Percentiles rank a stretch among this genome's conserved stretches.
These are phyloP conservation scores for Leptatherina wallacei DNA, from an alignment of 2,797 vertebrate genomes.

Conservation along the genomic window DNA sequence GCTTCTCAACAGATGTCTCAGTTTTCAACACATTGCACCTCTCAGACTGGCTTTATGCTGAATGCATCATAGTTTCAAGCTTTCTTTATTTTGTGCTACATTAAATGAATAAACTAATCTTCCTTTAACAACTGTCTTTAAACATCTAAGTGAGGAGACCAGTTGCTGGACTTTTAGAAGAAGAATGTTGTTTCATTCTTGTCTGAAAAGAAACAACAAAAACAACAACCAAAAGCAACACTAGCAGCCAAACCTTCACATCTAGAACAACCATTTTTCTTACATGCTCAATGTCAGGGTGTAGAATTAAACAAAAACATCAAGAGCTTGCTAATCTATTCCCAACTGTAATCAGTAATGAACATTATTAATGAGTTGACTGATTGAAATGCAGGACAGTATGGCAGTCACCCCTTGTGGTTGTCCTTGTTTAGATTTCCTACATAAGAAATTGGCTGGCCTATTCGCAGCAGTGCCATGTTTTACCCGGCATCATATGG, in stretches of 20 bases:
- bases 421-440: constrained; percentile 56
- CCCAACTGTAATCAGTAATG: constrained; percentile 52
- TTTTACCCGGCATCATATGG: constrained; percentile 57
- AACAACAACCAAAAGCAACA: too few relatives aligned
- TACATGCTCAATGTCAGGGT: constrained; percentile 32
- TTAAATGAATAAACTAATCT: too few relatives aligned
- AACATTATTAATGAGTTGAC: constrained; percentile 48
- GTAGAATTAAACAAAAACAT: constrained; percentile 39
- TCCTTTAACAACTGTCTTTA: too few relatives aligned
- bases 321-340: constrained; percentile 37
- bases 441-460: constrained; percentile 44
- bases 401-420: constrained; percentile 64
- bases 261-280: constrained; percentile 41
- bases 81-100: too few relatives aligned
- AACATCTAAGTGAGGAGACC: too few relatives aligned
- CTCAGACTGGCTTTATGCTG: too few relatives aligned
- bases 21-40: too few relatives aligned
- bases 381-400: constrained; percentile 55
- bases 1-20: too few relatives aligned
- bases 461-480: constrained; percentile 64
- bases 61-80: too few relatives aligned
- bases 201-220: too few relatives aligned
- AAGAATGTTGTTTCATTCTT: too few relatives aligned
- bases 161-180: too few relatives aligned
- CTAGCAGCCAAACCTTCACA: background rate